Percentiles rank a stretch among this genome's conserved stretches.
Conservation (phyloP, 2,797 vertebrate species). For the Phoeniculus purpureus region DNA sequence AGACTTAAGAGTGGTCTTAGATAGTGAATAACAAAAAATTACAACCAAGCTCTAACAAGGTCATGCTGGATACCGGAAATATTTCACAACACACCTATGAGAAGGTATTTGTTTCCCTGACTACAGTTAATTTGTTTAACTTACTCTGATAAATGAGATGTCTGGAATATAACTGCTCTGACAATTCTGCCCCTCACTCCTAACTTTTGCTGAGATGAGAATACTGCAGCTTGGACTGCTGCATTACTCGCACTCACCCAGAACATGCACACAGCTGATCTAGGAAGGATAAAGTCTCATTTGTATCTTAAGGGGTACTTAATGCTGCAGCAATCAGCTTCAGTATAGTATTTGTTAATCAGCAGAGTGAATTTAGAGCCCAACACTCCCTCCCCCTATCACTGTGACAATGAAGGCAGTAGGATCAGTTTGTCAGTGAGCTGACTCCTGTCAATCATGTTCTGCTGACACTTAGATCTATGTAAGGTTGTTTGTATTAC, state of each 20-base stretch:
- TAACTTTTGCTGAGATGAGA: neutral
- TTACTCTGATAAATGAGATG: neutral
- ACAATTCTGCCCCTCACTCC: neutral
- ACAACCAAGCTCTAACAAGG: neutral
- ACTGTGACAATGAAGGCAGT: neutral
- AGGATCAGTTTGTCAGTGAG: neutral
- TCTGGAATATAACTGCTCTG: neutral
- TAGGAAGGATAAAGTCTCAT: neutral
- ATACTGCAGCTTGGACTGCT: neutral
- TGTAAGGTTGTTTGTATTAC: neutral
- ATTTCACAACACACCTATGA: neutral
- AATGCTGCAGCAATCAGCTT: neutral
- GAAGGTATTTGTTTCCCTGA: neutral
- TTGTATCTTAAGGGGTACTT: neutral
- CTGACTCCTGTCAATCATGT: neutral
- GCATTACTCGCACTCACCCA: neutral
- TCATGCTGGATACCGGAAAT: neutral
- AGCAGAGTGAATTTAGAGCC: neutral
- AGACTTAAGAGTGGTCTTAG: neutral
- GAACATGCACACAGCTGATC: neutral
- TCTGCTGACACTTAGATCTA: neutral
- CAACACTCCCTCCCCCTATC: neutral
- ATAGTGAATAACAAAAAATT: neutral
- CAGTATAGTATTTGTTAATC: slow-evolving; percentile 10
- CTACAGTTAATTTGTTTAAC: too few species aligned